These are phyloP conservation scores for Copidosoma floridanum DNA, from an alignment of 1,140 invertebrate genomes.

Conservation along the genomic window DNA sequence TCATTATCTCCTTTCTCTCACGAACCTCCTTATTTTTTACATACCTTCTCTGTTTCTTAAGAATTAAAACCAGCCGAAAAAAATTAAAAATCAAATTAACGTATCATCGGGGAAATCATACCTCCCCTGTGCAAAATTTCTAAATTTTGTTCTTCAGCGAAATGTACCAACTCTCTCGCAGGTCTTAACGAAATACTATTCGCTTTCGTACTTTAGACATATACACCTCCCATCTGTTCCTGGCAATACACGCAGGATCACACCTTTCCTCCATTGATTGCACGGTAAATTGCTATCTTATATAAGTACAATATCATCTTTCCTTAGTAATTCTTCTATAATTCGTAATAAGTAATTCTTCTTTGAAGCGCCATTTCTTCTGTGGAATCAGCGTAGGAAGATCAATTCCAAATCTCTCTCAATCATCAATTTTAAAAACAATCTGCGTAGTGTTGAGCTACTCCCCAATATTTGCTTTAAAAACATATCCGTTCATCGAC, in stretches of 20 bases:
- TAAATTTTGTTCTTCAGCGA: too few relatives aligned
- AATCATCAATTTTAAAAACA: slow-evolving; percentile 38
- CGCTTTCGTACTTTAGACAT: neutral
- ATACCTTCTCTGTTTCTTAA: too few relatives aligned
- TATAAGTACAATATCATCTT: slow-evolving; percentile 6
- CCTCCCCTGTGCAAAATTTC: too few relatives aligned
- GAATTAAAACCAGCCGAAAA: too few relatives aligned
- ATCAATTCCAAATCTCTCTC: too few relatives aligned
- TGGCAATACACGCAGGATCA: neutral
- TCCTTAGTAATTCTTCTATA: too few relatives aligned
- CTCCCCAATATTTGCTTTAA: slow-evolving; percentile 15
- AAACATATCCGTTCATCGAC: neutral
- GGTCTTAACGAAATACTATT: neutral
- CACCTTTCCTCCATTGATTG: slow-evolving; percentile 11
- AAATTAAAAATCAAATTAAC: too few relatives aligned
- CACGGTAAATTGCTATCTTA: neutral
- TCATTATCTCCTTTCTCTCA: too few relatives aligned
- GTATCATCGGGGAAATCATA: too few relatives aligned
- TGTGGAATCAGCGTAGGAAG: slow-evolving; percentile 32
- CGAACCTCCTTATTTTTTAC: too few relatives aligned
- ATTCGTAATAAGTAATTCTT: too few relatives aligned
- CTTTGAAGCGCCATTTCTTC: slow-evolving; percentile 32
- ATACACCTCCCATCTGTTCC: neutral
- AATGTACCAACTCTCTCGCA: neutral
- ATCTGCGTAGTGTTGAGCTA: too few relatives aligned